Conservation (phyloP, 2,888 invertebrate species). For the Dyspetes luteomarginatus region DNA sequence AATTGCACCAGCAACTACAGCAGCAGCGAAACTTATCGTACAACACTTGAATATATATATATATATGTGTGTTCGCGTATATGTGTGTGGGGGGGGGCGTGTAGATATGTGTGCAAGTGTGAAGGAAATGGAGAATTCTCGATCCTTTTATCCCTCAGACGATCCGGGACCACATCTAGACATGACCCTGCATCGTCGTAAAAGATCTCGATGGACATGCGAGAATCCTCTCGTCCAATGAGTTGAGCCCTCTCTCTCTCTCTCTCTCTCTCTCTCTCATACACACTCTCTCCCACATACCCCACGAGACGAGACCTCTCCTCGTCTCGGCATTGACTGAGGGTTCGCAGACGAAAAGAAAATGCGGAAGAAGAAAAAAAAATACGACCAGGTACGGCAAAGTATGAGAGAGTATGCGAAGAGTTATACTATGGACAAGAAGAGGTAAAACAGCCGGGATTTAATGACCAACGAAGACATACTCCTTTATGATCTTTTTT, state of each 20-base stretch:
- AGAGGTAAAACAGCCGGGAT: slow-evolving; percentile 52
- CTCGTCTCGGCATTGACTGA: slow-evolving; percentile 54
- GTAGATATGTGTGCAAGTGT: slow-evolving; percentile 14
- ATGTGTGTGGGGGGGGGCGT: not conserved
- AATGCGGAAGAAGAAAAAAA: not conserved
- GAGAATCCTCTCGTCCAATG: slow-evolving; percentile 46
- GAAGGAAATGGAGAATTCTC: slow-evolving; percentile 2
- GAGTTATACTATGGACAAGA: slow-evolving; percentile 38
- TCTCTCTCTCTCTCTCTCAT: no score
- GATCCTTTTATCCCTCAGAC: slow-evolving; percentile 63
- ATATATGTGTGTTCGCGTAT: not conserved
- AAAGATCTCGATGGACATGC: slow-evolving; percentile 30
- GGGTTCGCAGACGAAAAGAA: slow-evolving; percentile 48
- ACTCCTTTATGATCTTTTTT: slow-evolving; percentile 35
- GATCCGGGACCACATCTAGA: slow-evolving; percentile 48
- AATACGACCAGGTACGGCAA: slow-evolving; percentile 18
- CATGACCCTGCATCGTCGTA: slow-evolving; percentile 59
- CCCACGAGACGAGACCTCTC: no score
- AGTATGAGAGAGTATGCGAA: slow-evolving; percentile 32
- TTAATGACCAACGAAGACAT: slow-evolving; percentile 57
- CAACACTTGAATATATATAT: slow-evolving; percentile 21
- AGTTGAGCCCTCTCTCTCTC: no score
- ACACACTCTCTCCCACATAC: no score
- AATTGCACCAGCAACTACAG: slow-evolving; percentile 56
- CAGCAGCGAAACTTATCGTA: slow-evolving; percentile 40